Conservation (phyloP, 2,113 vertebrate species). For the Triplophysa siluroides region DNA sequence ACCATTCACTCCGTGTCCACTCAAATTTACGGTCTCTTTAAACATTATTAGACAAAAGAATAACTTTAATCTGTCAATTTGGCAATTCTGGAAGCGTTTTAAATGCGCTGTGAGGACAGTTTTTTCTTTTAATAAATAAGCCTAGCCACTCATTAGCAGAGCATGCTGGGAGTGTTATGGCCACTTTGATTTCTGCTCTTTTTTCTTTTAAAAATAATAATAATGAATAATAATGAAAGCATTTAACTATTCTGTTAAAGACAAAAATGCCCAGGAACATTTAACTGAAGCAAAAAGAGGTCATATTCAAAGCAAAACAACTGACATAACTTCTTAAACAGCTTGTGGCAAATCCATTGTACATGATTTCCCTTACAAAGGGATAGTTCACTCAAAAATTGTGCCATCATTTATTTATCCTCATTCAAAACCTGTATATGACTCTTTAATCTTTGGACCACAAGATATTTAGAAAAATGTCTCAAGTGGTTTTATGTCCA, state of each 20-base stretch:
- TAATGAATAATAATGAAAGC: background rate
- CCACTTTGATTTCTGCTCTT: background rate
- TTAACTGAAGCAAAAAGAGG: background rate
- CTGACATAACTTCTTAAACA: too few relatives aligned
- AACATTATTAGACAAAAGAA: background rate
- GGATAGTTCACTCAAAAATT: too few relatives aligned
- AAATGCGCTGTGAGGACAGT: background rate
- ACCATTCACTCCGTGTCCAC: constrained; percentile 16
- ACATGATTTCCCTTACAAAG: too few relatives aligned
- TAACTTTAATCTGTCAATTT: background rate
- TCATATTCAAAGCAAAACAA: too few relatives aligned
- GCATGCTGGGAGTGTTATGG: constrained; percentile 14
- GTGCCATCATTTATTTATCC: too few relatives aligned
- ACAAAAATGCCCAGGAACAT: background rate
- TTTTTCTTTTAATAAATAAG: constrained; percentile 19
- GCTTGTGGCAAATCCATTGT: too few relatives aligned
- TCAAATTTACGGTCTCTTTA: constrained; percentile 4
- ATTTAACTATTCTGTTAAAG: background rate
- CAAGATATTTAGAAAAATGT: too few relatives aligned
- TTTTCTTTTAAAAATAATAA: background rate
- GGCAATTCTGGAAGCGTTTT: too few relatives aligned
- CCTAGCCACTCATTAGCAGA: constrained; percentile 14
- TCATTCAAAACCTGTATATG: too few relatives aligned
- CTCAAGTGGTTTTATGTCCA: too few relatives aligned
- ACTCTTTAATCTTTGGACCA: too few relatives aligned